Base-by-base conservation (phyloP, 2,888 invertebrate species). In the Cephus rjabovi region DNA sequence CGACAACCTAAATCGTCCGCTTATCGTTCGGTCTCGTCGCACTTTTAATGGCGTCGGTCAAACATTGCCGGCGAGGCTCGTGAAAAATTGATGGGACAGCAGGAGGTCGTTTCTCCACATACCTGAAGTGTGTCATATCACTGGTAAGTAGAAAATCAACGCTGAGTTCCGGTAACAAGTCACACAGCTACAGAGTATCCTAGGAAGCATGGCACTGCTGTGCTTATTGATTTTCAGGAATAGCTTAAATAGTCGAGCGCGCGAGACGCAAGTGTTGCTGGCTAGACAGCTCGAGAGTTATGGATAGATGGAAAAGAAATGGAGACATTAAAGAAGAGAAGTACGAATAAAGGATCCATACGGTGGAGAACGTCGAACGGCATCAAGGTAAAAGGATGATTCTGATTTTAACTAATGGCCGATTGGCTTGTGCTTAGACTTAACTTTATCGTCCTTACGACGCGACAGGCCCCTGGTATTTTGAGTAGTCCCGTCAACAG, bases 191-290 rank as follows among this genome's bases (percentile, higher is more conserved):
- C 23, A 9, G 23, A 23, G 23, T 23, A 23, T 15, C 9, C 9
- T 23, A 23, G 23, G 23, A 56, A 56, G 56, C 23, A 23, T 56
- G 56, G 56, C 2, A 56, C 23, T 9, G 56, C 23, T 9, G 23
- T 56, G 56, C 56, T 56, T 87, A 87, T 87, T 87, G 87, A 87
- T 87, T 87, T 87, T 84, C 84, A 85, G 87, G 85, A 87, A 86
- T 86, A 83, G 87, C 83, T 87, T 87, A 86, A 87, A 87, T 83
- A 84, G 86, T 79, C 73, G 23, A 56, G 56, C 56, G 56, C 56
- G 23, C 56, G 23, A 56, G 23, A 56, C 23, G 56, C 23, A 9
- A 56, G 56, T 56, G 56, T 56, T 23, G 56, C 56, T 56, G 56
- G 56, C 56, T 23, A 56, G 56, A 56, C 56, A 23, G 56, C 56